Conservation (phyloP, 2,888 invertebrate genomes). For the Leptinotarsa tumamoca region DNA sequence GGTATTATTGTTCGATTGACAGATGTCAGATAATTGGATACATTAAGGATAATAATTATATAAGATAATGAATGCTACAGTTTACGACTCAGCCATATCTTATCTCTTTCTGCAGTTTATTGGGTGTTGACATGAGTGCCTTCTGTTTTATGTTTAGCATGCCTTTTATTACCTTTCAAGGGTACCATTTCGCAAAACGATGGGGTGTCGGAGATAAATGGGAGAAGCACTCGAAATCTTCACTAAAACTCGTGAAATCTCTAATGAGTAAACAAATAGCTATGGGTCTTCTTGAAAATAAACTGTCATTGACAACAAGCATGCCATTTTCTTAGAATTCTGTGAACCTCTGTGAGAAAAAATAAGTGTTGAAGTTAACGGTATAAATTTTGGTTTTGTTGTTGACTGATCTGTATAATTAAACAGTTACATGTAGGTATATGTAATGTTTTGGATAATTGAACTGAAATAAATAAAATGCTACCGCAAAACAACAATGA, state of each 20-base stretch:
- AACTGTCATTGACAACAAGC: slow-evolving; percentile 23
- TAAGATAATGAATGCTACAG: neutral
- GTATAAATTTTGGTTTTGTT: neutral
- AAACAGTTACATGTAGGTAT: neutral
- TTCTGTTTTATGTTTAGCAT: slow-evolving; percentile 39
- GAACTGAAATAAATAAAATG: neutral
- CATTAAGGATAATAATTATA: neutral
- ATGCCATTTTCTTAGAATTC: neutral
- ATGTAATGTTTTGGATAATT: neutral
- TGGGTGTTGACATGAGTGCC: slow-evolving; percentile 26
- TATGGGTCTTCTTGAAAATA: neutral
- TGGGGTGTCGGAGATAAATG: slow-evolving; percentile 32
- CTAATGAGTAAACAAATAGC: slow-evolving; percentile 20
- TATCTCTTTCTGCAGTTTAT: slow-evolving; percentile 8
- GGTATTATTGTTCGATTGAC: neutral
- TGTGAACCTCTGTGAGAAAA: neutral
- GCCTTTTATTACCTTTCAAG: slow-evolving; percentile 31
- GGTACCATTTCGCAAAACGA: slow-evolving; percentile 38
- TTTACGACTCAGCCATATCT: neutral
- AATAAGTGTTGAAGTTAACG: slow-evolving; percentile 7
- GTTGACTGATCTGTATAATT: neutral
- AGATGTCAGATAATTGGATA: neutral
- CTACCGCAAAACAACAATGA: neutral
- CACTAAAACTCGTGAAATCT: slow-evolving; percentile 21
- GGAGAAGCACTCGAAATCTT: slow-evolving; percentile 20